Base-by-base conservation (phyloP, 2,888 invertebrate genomes). In the Polymixis flavicincta region DNA sequence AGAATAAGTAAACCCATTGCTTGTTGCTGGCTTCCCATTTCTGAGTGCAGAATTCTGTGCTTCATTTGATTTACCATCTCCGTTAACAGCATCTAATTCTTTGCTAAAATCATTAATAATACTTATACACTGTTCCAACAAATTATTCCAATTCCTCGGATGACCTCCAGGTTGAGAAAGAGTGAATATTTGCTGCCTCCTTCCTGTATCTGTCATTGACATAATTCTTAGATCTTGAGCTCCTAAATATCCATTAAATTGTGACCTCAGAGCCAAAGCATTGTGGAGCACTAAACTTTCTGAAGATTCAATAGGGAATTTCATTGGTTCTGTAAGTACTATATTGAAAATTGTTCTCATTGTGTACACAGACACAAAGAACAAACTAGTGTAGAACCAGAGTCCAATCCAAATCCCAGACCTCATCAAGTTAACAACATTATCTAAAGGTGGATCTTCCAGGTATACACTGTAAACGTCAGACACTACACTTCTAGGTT, bases 91-190 rank as follows among this genome's bases (percentile, higher is more conserved):
- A 37, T 97, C 97, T 7, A 98, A 91, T 71, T 97, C 97, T n/a
- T 97, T 96, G 6, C 97, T 97, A 85, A 98, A 98, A 60, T 97
- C 96, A 80, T 97, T 97, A 6, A 98, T 96, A 0, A 97, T 94
- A 52, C 92, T 92, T 17, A 98, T 91, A 90, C 98, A 97, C 86
- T 97, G 97, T 76, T 97, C 97, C 64, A 97, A 91, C 17, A 99
- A 92, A 83, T 97, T 97, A 89, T 98, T 98, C 99, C 99, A 99
- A 89, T 98, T 98, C 89, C 98, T 98, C 0, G 99, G 98, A 93
- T 98, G 98, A 50, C 98, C 98, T 32, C 98, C 98, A 45, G 98
- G 98, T 89, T 98, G 97, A 50, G 98, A 98, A 0, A 98, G 94
- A 22, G 97, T 97, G 90, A 98, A 99, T 60, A 99, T 95, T 74